These are phyloP conservation scores for Peromyscus eremicus DNA, from an alignment of 2,797 vertebrate genomes.

Conservation along the genomic window DNA sequence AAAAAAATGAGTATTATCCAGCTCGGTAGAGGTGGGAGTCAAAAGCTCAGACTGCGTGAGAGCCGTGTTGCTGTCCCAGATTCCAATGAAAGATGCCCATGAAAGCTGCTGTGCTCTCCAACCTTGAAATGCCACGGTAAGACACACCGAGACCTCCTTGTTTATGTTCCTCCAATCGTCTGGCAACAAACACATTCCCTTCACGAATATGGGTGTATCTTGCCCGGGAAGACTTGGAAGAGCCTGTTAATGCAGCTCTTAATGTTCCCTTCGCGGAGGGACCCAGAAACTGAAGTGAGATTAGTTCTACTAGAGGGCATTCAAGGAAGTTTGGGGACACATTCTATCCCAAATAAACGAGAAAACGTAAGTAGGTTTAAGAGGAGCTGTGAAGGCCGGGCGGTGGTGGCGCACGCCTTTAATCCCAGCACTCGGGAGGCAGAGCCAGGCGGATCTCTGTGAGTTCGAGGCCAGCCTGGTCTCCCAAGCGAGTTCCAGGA, in stretches of 20 bases:
- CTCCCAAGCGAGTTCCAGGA: too few relatives aligned
- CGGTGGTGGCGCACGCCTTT: too few relatives aligned
- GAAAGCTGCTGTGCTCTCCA: background rate
- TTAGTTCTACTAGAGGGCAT: background rate
- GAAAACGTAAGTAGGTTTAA: conserved; percentile 15
- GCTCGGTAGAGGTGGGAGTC: background rate
- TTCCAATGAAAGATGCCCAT: background rate
- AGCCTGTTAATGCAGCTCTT: background rate
- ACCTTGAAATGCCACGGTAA: background rate
- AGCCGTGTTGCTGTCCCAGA: background rate
- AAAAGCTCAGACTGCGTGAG: background rate
- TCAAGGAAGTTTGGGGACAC: conserved; percentile 17
- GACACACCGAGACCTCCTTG: background rate
- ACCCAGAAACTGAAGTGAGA: conserved; percentile 37
- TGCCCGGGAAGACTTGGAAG: conserved; percentile 51
- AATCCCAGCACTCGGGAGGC: too few relatives aligned
- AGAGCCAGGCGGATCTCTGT: too few relatives aligned
- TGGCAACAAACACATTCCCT: background rate
- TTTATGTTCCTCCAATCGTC: background rate
- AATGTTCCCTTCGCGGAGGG: background rate
- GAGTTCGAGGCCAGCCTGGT: too few relatives aligned
- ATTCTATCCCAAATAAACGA: conserved; percentile 12
- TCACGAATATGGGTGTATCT: background rate
- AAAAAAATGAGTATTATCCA: conserved; percentile 2
- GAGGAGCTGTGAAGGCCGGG: conserved; percentile 47